Evolutionary conservation across 1,140 invertebrate species (phyloP).

Genomic region (Phymorhynchus buccinoides): DNA sequence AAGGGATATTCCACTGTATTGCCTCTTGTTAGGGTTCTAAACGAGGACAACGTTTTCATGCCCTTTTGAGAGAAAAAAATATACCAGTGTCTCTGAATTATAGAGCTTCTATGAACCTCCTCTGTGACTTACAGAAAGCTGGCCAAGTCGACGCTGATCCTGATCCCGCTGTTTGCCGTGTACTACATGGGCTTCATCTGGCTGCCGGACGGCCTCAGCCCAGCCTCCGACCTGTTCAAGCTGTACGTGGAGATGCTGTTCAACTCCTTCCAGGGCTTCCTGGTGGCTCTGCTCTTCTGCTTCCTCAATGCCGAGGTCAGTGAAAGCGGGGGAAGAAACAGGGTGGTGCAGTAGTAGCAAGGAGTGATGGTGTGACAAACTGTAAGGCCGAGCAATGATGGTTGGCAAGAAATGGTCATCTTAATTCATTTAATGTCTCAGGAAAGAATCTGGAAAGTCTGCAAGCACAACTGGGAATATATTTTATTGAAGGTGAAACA

Average conservation of each 20-base stretch:
- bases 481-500: too few relatives aligned
- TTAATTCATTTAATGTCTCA: too few relatives aligned
- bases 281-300: slow-evolving; percentile 92
- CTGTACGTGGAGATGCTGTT: slow-evolving; percentile 83
- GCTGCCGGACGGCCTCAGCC: slow-evolving; percentile 52
- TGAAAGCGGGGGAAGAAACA: neutral
- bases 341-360: neutral
- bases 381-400: too few relatives aligned
- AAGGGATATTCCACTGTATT: too few relatives aligned
- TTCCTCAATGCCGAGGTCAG: slow-evolving; percentile 94
- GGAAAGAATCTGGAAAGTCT: too few relatives aligned
- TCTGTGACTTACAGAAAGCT: slow-evolving; percentile 78
- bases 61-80: too few relatives aligned
- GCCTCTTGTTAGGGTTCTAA: too few relatives aligned
- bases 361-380: neutral
- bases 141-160: slow-evolving; percentile 82
- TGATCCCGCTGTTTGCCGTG: slow-evolving; percentile 86
- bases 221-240: slow-evolving; percentile 79
- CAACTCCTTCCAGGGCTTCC: slow-evolving; percentile 88
- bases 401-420: too few relatives aligned
- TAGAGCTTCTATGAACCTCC: too few relatives aligned
- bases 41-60: too few relatives aligned
- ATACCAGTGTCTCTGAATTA: too few relatives aligned
- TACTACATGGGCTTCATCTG: slow-evolving; percentile 80
- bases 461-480: too few relatives aligned